Base-by-base conservation (phyloP, 2,113 vertebrate genomes). In the Microtus pennsylvanicus region DNA sequence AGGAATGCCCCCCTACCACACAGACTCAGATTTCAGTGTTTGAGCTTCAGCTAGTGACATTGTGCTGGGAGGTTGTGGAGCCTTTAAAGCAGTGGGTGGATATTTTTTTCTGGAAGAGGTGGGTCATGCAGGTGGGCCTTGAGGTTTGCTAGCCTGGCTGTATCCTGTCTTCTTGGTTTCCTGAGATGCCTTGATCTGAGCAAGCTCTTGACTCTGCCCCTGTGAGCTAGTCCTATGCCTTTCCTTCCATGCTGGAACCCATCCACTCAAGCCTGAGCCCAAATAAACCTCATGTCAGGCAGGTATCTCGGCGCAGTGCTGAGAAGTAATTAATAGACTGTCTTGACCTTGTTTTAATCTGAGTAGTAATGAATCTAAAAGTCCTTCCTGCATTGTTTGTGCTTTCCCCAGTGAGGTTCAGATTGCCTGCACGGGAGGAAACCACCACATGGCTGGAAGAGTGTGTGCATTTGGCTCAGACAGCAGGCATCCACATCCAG, bases 281-380 rank as follows among this genome's bases (percentile, higher is more conserved):
- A 33, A 33, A 22, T 35, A 35, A 12, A 33, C 14, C 2, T 47
- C 8, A 1, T 3, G 11, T 47, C 9, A 69, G 83, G 19, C 19
- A 35, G 63, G 17, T 50, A 69, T 50, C 26, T 69, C 65, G 14
- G 35, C 17, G 52, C 5, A 52, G 65, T 3, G 0, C 1, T 21
- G 28, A 35, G 63, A 86, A 69, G 61, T 45, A 1, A 21, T 12
- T 2, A 65, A 9, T 45, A 47, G 63, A 67, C 3, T 78, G 78
- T 94, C 65, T 80, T 77, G 28, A 55, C 24, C 13, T 93, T 94
- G 35, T 24, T 93, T 95, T 88, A 74, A 74, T 28, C n/a, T 11
- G 35, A 93, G 19, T 65, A 2, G 38, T 30, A 42, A 45, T 69
- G 75, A 85, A 85, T 76, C 70, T 95, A 91, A 83, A 45, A 78